Conservation (phyloP, 2,888 invertebrate genomes). For the Ochropleura plecta region DNA sequence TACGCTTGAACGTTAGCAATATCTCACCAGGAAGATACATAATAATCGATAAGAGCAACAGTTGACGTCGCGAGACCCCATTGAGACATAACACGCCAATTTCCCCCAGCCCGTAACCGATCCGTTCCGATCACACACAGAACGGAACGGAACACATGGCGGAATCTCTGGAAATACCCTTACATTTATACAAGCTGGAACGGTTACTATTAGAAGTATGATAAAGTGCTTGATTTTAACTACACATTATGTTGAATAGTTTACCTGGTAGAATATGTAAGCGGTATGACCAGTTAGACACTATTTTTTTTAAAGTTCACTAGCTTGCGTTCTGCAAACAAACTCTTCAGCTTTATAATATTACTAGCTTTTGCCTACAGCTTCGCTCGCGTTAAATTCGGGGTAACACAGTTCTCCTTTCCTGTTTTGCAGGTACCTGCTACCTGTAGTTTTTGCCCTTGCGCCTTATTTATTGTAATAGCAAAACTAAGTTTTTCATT, state of each 20-base stretch:
- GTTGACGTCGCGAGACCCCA: constrained; percentile 77
- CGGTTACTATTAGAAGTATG: neutral
- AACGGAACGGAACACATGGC: constrained; percentile 60
- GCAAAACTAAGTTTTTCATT: too few species aligned
- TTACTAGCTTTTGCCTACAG: too few species aligned
- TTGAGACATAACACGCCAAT: constrained; percentile 79
- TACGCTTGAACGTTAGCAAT: constrained; percentile 15
- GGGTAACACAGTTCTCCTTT: too few species aligned
- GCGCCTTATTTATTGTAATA: too few species aligned
- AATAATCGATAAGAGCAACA: constrained; percentile 77
- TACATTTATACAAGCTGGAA: constrained; percentile 2
- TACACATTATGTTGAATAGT: neutral
- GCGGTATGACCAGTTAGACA: neutral
- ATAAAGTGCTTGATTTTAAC: neutral
- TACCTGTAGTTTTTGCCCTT: too few species aligned
- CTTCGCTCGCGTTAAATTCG: too few species aligned
- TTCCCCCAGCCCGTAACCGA: constrained; percentile 73
- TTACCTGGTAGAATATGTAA: neutral
- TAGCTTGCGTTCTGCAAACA: too few species aligned
- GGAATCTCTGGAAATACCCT: constrained; percentile 60
- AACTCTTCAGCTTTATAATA: too few species aligned
- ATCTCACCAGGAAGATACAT: constrained; percentile 41
- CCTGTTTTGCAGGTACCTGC: too few species aligned
- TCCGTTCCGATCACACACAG: constrained; percentile 64
- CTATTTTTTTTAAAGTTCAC: too few species aligned